A percentile compares a stretch with the other conserved stretches of the same genome.
Evolutionary conservation across 1,140 invertebrate species (phyloP).

Genomic region (Himalopsyche phryganea): DNA sequence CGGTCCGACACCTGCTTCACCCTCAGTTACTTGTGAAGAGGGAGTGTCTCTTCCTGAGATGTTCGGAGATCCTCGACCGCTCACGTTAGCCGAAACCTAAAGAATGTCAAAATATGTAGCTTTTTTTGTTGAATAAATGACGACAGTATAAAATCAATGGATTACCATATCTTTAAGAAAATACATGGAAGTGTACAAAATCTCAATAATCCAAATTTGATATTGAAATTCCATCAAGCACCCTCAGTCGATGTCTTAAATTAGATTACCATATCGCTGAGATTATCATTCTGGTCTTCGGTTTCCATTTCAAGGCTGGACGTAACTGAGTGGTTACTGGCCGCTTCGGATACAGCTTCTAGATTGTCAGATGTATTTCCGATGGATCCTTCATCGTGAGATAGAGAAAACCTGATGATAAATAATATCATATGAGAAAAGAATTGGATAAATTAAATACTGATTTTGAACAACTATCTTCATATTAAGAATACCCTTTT

Average conservation of each 20-base stretch:
- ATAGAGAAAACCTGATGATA: constrained; percentile 71
- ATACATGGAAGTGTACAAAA: no score
- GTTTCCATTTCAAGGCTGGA: constrained; percentile 86
- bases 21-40: constrained; percentile 84
- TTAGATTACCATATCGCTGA: constrained; percentile 80
- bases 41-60: constrained; percentile 88
- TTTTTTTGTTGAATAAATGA: no score
- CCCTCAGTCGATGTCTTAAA: no score
- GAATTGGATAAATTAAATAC: background rate
- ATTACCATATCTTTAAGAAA: no score
- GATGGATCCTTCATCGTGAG: constrained; percentile 81
- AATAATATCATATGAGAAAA: background rate
- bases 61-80: constrained; percentile 77
- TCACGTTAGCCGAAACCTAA: constrained; percentile 92
- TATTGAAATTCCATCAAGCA: no score
- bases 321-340: constrained; percentile 92
- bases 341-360: constrained; percentile 91
- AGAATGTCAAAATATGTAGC: no score
- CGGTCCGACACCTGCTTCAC: constrained; percentile 56
- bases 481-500: no score
- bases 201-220: no score
- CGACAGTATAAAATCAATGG: no score
- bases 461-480: no score
- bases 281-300: constrained; percentile 84
- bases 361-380: constrained; percentile 90